Conservation (phyloP, 2,888 invertebrate species). For the Sphecodes monilicornis region DNA sequence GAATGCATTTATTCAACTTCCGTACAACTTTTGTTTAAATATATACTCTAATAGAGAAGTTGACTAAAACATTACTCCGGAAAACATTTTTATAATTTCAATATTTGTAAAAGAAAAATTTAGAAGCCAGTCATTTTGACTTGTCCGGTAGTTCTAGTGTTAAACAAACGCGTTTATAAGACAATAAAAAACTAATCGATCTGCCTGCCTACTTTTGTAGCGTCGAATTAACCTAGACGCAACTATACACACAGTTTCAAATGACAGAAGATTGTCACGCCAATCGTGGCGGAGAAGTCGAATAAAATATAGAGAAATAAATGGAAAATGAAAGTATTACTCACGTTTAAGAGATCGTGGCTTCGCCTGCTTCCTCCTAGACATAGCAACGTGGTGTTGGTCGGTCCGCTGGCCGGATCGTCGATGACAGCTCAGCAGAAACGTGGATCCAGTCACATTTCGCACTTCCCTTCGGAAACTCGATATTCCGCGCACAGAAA, state of each 20-base stretch:
- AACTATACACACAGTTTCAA: neutral
- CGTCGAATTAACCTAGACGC: no score
- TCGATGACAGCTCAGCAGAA: constrained; percentile 27
- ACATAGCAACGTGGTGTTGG: constrained; percentile 79
- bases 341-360: constrained; percentile 85
- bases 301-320: neutral
- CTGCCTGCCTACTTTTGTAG: no score
- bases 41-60: no score
- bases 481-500: constrained; percentile 40
- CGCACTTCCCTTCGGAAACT: constrained; percentile 43
- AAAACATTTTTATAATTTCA: no score
- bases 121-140: no score
- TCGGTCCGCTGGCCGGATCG: constrained; percentile 29
- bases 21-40: no score
- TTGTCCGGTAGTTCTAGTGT: no score
- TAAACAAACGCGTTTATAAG: no score
- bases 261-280: neutral
- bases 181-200: no score
- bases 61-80: no score
- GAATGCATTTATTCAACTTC: no score
- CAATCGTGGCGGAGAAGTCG: neutral
- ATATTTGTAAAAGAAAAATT: no score
- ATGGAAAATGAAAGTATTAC: constrained; percentile 66
- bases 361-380: constrained; percentile 85
- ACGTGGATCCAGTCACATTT: constrained; percentile 51